Evolutionary conservation across 2,888 invertebrate species (phyloP), one percentile per base, ranked within the genome.

Genomic region (Muschampia plurimacula): DNA sequence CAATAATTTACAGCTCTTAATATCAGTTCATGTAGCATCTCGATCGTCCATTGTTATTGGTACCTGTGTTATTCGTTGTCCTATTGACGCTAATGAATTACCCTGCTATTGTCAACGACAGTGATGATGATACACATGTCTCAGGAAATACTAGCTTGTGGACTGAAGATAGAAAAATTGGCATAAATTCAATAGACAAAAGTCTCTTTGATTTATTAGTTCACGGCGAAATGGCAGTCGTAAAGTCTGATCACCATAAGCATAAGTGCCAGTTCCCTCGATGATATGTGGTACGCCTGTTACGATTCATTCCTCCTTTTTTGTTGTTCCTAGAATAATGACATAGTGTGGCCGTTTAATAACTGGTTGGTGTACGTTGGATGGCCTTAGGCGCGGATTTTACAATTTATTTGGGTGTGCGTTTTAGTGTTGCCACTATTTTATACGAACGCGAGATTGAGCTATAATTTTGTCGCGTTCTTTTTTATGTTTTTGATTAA

Each of bases 211-310:
- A 60, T 60, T n/a, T 60, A n/a, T 6, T n/a, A 36, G 12, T 60
- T 15, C 62, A 62, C 0, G 12, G 13, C 32, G n/a, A 44, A 22
- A 55, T 72, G 67, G 63, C 44, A 67, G 72, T 67, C 72, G 67
- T 72, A 55, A 72, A 72, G 55, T 72, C 44, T 63, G 67, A 63
- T 72, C 72, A 67, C 55, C 62, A 88, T 92, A 92, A 92, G 89
- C 62, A 88, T 92, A 93, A 92, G 89, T 90, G 90, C 92, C 91
- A 91, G 90, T 89, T 90, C 86, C 84, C 82, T 77, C 87, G 88
- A 90, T 93, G 93, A 93, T 93, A 92, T 93, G 93, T 92, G 83
- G 92, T 89, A 86, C 84, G 88, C 82, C 85, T 89, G 90, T 89
- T 89, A 91, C 90, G 85, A 89, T 90, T 91, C 89, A 88, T 88